These are phyloP conservation scores for Papilio helenus DNA, from an alignment of 1,140 invertebrate genomes.

Conservation along the genomic window DNA sequence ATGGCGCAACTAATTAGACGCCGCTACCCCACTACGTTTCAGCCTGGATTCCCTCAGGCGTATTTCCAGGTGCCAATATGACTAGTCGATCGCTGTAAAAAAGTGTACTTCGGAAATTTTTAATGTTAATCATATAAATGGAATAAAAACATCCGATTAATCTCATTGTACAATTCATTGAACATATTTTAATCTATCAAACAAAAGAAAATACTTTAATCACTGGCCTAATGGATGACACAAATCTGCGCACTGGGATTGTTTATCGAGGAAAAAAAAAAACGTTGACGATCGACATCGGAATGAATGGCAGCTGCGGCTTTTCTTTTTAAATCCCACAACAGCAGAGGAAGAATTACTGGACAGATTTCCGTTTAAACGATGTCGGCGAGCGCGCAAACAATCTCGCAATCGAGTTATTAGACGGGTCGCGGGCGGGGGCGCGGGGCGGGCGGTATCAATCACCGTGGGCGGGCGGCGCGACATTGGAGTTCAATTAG, in stretches of 20 bases:
- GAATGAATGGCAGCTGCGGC: conserved; percentile 25
- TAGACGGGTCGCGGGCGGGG: conserved; percentile 63
- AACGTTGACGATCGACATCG: conserved; percentile 9
- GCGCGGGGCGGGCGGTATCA: conserved; percentile 71
- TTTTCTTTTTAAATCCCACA: conserved; percentile 35
- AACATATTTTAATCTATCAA: neutral
- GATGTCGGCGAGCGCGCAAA: conserved; percentile 64
- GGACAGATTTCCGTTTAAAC: conserved; percentile 45
- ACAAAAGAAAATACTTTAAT: neutral
- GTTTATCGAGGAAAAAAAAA: conserved; percentile 25
- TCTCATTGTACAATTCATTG: neutral
- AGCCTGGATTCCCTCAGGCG: conserved; percentile 51
- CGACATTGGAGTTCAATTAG: conserved; percentile 83
- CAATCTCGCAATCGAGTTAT: conserved; percentile 73
- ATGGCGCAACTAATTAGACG: conserved; percentile 76
- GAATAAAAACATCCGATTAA: no score
- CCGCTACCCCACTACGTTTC: conserved; percentile 57
- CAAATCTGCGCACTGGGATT: conserved; percentile 14
- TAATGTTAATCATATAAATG: neutral
- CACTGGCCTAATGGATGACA: conserved; percentile 5
- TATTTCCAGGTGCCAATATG: conserved; percentile 35
- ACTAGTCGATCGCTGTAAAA: neutral
- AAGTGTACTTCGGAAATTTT: neutral
- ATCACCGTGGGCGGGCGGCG: conserved; percentile 76
- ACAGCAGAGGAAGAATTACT: conserved; percentile 38